phyloP scores from a whole-genome alignment of 2,113 vertebrate species.

The Strigops habroptila region DNA sequence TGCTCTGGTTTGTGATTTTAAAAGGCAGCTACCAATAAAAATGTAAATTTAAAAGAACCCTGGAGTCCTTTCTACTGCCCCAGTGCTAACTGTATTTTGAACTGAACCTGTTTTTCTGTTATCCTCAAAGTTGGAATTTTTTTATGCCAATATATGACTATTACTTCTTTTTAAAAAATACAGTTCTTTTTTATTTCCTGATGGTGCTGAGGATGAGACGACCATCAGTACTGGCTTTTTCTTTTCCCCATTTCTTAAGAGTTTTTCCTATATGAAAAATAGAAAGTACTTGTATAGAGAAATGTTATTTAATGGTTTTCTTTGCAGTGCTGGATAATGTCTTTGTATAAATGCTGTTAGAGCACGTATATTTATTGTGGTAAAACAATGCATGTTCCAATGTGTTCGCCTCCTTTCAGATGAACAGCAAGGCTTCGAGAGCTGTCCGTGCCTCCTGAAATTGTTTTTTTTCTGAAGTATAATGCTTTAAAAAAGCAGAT shows the following conservation, averaged over 20 bases:
- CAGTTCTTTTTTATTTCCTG: not conserved
- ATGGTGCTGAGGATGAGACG: not conserved
- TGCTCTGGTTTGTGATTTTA: not conserved
- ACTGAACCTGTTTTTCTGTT: not conserved
- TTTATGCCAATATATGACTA: not conserved
- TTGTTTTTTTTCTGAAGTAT: not conserved
- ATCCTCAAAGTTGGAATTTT: not conserved
- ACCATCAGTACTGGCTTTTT: not conserved
- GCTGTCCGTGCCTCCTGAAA: not conserved
- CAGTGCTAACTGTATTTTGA: not conserved
- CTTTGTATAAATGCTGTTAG: not conserved
- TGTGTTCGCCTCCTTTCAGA: not conserved
- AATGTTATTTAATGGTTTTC: not conserved
- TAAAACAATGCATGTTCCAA: not conserved
- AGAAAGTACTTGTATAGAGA: not conserved
- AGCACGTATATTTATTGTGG: not conserved
- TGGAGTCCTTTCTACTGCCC: not conserved
- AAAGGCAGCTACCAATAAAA: not conserved
- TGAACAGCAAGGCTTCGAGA: not conserved
- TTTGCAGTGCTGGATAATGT: not conserved
- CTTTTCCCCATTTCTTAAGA: not conserved
- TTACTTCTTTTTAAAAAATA: not conserved
- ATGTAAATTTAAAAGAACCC: not conserved
- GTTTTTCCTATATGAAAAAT: not conserved
- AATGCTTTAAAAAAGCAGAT: not conserved